Evolutionary conservation across 1,140 invertebrate genomes (phyloP).

Genomic region (Meloidogyne hapla): DNA sequence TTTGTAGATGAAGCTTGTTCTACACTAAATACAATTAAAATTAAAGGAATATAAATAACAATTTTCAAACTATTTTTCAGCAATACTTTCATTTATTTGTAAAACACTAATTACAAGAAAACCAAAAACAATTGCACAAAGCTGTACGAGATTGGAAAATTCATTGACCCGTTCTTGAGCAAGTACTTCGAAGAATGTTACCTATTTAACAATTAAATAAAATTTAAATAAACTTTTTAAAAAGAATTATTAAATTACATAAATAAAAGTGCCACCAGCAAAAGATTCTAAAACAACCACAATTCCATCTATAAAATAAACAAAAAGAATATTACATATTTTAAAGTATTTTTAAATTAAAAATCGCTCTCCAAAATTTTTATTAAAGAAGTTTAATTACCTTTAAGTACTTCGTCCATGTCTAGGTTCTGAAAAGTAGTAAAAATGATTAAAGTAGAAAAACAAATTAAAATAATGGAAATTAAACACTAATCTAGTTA

Average conservation of each 20-base stretch:
- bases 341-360: no score
- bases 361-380: background rate
- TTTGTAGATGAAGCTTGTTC: background rate
- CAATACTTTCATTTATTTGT: slow-evolving; percentile 39
- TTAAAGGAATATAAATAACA: background rate
- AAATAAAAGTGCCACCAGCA: slow-evolving; percentile 64
- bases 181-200: slow-evolving; percentile 56
- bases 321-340: background rate
- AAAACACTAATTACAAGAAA: slow-evolving; percentile 54
- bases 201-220: background rate
- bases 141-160: slow-evolving; percentile 57
- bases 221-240: background rate
- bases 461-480: background rate
- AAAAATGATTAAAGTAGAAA: background rate
- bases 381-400: background rate
- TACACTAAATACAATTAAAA: background rate
- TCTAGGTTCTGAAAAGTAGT: slow-evolving; percentile 39
- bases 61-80: background rate
- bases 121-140: slow-evolving; percentile 56
- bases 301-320: slow-evolving; percentile 41
- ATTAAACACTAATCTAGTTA: no score
- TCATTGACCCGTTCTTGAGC: slow-evolving; percentile 56
- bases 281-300: slow-evolving; percentile 60
- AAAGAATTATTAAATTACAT: slow-evolving; percentile 44
- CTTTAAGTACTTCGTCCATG: slow-evolving; percentile 48